Conservation (phyloP, 2,113 vertebrate species). For the Potamarius usumacintae region DNA sequence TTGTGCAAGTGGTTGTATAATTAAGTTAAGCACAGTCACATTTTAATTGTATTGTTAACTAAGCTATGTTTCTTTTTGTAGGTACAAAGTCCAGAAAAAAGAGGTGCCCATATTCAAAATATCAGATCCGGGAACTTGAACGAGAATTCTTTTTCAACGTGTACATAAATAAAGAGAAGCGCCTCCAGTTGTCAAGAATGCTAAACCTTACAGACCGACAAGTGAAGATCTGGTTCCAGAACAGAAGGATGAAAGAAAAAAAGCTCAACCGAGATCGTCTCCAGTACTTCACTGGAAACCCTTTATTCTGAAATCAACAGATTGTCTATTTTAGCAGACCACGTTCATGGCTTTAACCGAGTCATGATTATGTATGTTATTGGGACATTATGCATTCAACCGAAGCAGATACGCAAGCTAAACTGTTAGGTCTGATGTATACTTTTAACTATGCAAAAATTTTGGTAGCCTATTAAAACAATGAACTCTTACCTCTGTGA, state of each 20-base stretch:
- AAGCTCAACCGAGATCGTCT: constrained; percentile 97
- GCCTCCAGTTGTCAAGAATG: constrained; percentile 96
- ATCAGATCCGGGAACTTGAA: constrained; percentile 99
- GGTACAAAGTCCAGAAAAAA: constrained; percentile 93
- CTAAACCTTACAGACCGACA: constrained; percentile 96
- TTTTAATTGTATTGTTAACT: constrained; percentile 18
- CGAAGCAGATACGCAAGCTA: constrained; percentile 29
- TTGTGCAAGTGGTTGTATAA: not conserved
- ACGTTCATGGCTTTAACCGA: constrained; percentile 43
- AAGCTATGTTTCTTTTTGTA: constrained; percentile 58
- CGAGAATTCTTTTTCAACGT: constrained; percentile 99
- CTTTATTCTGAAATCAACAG: constrained; percentile 85
- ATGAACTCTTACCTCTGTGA: constrained; percentile 48
- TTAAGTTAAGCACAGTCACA: not conserved
- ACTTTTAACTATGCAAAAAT: constrained; percentile 61
- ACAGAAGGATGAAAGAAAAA: constrained; percentile 99
- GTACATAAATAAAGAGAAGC: constrained; percentile 99
- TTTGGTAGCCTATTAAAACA: constrained; percentile 46
- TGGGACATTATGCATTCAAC: constrained; percentile 46
- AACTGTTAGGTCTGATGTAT: constrained; percentile 38
- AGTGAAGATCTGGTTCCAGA: constrained; percentile 99
- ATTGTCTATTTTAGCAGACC: constrained; percentile 31
- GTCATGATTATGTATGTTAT: constrained; percentile 31
- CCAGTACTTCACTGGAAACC: constrained; percentile 97
- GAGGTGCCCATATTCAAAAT: constrained; percentile 97